phyloP scores from a whole-genome alignment of 2,888 invertebrate genomes.

The Epirrhoe alternata region DNA sequence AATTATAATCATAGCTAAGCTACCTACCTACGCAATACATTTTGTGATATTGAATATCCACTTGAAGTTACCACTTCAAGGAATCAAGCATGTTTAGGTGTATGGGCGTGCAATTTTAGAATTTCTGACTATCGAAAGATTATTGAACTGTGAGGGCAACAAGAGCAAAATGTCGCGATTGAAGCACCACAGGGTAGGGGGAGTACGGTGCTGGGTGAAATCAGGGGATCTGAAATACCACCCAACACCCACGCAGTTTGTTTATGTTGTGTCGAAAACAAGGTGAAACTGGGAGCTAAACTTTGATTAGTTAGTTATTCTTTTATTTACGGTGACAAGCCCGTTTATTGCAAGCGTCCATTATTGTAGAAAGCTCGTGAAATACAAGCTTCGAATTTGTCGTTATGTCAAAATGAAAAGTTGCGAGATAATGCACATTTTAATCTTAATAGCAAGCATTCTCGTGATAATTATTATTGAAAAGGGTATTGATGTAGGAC shows the following conservation, averaged over 20 bases:
- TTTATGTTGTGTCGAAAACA: slow-evolving; percentile 72
- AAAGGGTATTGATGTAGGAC: neutral
- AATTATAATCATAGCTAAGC: too few relatives aligned
- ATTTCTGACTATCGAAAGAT: slow-evolving; percentile 64
- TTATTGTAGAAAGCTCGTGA: slow-evolving; percentile 15
- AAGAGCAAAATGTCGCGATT: slow-evolving; percentile 78
- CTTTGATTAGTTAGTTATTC: slow-evolving; percentile 74
- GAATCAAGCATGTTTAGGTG: neutral
- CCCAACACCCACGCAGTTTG: slow-evolving; percentile 59
- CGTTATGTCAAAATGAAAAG: neutral
- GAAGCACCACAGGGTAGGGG: slow-evolving; percentile 53
- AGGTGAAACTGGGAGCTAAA: slow-evolving; percentile 63
- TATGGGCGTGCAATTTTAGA: slow-evolving; percentile 58
- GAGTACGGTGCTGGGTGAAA: slow-evolving; percentile 31
- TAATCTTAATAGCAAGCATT: neutral
- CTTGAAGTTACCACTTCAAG: too few relatives aligned
- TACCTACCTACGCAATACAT: neutral
- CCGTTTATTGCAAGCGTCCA: slow-evolving; percentile 48
- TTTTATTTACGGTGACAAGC: slow-evolving; percentile 64
- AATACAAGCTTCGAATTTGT: slow-evolving; percentile 6
- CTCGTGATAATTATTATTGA: neutral
- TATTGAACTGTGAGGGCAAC: slow-evolving; percentile 69
- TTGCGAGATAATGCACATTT: neutral
- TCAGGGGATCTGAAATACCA: slow-evolving; percentile 42
- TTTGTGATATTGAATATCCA: neutral